Evolutionary conservation across 2,797 vertebrate species (phyloP).

Genomic region (Pseudocheirus occidentalis): DNA sequence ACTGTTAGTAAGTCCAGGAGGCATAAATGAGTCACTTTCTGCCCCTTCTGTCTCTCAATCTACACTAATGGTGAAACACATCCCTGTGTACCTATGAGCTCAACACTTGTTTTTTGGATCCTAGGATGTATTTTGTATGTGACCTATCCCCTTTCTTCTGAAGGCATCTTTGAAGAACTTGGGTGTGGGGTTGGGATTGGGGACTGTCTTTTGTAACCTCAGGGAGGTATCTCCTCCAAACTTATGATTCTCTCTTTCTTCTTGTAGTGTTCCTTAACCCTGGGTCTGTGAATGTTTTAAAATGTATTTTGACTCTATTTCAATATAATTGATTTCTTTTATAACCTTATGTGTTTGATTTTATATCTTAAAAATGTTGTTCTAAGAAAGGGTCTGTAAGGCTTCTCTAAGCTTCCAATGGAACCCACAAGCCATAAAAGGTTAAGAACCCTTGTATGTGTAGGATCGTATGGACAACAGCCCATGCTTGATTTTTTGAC

Average conservation of each 20-base stretch:
- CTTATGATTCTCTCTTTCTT: neutral
- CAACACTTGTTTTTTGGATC: neutral
- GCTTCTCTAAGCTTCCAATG: neutral
- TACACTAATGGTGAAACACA: neutral
- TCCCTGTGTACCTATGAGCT: neutral
- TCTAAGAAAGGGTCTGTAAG: neutral
- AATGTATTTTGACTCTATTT: neutral
- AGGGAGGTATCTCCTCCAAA: neutral
- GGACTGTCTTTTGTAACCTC: neutral
- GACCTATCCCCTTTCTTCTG: neutral
- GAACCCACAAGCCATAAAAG: neutral
- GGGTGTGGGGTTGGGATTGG: neutral
- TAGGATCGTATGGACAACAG: neutral
- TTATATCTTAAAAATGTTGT: neutral
- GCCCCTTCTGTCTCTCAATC: neutral
- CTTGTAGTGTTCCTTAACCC: neutral
- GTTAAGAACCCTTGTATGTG: neutral
- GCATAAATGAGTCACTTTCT: neutral
- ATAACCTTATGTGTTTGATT: neutral
- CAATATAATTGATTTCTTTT: neutral
- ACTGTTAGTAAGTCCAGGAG: neutral
- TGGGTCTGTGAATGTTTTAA: neutral
- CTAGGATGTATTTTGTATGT: neutral
- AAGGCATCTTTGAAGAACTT: neutral
- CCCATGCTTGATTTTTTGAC: neutral